Percentiles rank a stretch among this genome's conserved stretches.
These are phyloP conservation scores for Rhipidura dahli DNA, from an alignment of 2,113 vertebrate genomes.

Conservation along the genomic window DNA sequence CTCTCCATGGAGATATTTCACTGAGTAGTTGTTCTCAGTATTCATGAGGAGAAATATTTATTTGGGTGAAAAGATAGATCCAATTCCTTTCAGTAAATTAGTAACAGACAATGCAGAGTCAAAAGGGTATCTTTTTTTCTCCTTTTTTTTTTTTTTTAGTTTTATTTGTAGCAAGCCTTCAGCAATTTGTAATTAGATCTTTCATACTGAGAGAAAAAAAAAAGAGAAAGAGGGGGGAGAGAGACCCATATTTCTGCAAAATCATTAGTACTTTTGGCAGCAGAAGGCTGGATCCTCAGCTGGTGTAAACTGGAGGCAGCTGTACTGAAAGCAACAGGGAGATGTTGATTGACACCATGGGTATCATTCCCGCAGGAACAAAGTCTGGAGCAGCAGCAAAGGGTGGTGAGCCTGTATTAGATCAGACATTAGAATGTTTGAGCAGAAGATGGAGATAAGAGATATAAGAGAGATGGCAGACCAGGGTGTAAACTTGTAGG, in stretches of 20 bases:
- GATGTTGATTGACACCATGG: neutral
- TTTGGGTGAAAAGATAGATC: neutral
- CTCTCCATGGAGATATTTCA: neutral
- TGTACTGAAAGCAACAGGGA: neutral
- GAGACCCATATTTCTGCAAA: slow-evolving; percentile 20
- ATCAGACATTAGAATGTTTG: neutral
- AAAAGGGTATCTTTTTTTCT: neutral
- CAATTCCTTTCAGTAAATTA: slow-evolving; percentile 2
- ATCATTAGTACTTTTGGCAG: slow-evolving; percentile 22
- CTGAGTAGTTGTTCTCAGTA: neutral
- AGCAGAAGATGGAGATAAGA: neutral
- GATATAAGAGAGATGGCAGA: neutral
- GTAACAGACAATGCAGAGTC: neutral
- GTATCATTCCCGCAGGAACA: neutral
- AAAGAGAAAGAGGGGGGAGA: neutral
- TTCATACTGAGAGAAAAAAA: neutral
- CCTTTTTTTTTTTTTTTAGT: neutral
- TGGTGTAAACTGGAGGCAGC: neutral
- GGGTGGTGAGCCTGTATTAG: neutral
- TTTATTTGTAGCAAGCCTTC: slow-evolving; percentile 23
- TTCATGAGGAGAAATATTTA: slow-evolving; percentile 31
- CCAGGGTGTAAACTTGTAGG: neutral
- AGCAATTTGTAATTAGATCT: slow-evolving; percentile 59
- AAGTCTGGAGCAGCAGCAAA: neutral
- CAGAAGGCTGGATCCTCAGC: neutral